These are phyloP conservation scores for Galago senegalensis DNA, from an alignment of 2,797 vertebrate species.

Conservation along the genomic window DNA sequence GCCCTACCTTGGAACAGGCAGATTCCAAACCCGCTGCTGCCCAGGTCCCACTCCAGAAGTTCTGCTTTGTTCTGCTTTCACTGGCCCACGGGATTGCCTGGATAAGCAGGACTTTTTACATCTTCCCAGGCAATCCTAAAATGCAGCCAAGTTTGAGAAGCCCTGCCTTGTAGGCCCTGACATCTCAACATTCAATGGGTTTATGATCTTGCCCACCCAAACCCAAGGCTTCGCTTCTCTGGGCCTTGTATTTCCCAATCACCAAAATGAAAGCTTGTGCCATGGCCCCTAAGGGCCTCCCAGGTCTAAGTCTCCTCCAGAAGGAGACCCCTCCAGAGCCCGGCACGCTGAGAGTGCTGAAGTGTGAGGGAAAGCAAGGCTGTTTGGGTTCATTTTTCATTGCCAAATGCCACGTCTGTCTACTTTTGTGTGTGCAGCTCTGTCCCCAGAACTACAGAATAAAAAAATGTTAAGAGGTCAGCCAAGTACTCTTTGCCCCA, in stretches of 20 bases:
- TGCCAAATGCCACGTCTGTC: not conserved
- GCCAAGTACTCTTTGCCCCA: not conserved
- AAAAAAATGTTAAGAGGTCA: not conserved
- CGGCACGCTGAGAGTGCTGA: not conserved
- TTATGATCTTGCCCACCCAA: not conserved
- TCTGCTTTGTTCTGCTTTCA: not conserved
- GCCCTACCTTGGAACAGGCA: not conserved
- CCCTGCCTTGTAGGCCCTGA: no score
- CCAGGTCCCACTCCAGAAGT: not conserved
- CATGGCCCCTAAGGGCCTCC: not conserved
- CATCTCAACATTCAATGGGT: no score
- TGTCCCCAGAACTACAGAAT: not conserved
- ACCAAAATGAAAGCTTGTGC: not conserved
- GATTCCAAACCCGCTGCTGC: not conserved
- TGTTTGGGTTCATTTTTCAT: rapidly evolving
- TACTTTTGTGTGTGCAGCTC: not conserved
- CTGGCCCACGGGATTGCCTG: not conserved
- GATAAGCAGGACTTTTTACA: no score
- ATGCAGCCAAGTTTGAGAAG: not conserved
- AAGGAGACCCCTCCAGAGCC: not conserved
- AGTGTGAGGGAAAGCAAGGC: not conserved
- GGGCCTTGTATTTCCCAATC: not conserved
- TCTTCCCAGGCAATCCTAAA: not conserved
- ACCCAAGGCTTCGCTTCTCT: not conserved
- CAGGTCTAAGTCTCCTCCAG: not conserved